phyloP scores from a whole-genome alignment of 1,140 invertebrate species.

The Listronotus bonariensis region DNA sequence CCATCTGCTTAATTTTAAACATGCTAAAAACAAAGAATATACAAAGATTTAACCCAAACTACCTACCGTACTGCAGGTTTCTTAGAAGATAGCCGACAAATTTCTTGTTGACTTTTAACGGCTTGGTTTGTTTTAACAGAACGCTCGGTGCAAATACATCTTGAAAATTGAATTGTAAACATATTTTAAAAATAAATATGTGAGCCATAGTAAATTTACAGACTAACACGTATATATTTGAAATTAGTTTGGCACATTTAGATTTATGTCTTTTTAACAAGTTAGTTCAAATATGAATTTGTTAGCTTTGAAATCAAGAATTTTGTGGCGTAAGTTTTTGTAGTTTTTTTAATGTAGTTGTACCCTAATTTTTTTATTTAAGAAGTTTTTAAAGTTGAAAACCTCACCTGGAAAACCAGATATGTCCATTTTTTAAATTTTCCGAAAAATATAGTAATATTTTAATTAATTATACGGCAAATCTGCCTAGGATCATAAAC shows the following conservation, averaged over 20 bases:
- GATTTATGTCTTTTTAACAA: conserved; percentile 26
- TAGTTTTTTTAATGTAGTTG: no score
- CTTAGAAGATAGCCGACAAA: conserved; percentile 26
- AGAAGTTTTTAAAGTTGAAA: no score
- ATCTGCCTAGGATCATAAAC: no score
- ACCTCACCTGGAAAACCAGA: no score
- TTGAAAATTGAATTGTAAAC: conserved; percentile 30
- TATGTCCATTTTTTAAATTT: no score
- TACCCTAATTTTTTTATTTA: no score
- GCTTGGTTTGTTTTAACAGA: conserved; percentile 31
- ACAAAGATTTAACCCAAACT: conserved; percentile 1
- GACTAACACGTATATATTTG: conserved; percentile 25
- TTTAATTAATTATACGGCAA: no score
- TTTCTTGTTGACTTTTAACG: conserved; percentile 24
- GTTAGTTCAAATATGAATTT: conserved; percentile 3
- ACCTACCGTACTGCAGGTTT: conserved; percentile 12
- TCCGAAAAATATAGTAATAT: no score
- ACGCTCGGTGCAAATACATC: conserved; percentile 29
- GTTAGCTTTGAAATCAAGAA: no score
- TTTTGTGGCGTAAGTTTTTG: no score
- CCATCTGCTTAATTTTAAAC: conserved; percentile 9
- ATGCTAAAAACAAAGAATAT: conserved; percentile 24
- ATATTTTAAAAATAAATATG: conserved; percentile 29
- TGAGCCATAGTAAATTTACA: conserved; percentile 25
- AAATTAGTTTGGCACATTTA: conserved; percentile 24